phyloP scores from a whole-genome alignment of 2,113 vertebrate species.

The Etheostoma spectabile region DNA sequence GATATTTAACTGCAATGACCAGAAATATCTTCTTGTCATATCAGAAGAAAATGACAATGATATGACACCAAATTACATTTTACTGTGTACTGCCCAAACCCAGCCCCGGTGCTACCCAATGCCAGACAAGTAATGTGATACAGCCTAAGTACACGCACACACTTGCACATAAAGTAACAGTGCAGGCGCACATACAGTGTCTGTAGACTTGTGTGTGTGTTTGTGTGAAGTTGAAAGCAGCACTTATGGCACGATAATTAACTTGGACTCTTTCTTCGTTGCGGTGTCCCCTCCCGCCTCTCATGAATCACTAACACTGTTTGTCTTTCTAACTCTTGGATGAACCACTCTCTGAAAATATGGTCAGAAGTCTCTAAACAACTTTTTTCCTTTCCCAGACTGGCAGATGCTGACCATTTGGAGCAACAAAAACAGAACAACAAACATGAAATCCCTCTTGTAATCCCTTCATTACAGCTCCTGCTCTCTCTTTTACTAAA shows the following conservation, averaged over 20 bases:
- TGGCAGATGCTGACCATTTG: constrained; percentile 75
- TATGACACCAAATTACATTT: constrained; percentile 22
- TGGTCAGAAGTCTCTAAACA: constrained; percentile 72
- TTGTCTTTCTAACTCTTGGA: constrained; percentile 75
- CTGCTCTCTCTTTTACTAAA: neutral
- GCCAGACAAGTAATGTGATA: constrained; percentile 32
- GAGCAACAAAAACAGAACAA: constrained; percentile 67
- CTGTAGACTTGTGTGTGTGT: constrained; percentile 48
- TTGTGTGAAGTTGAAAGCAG: constrained; percentile 60
- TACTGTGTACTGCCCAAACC: constrained; percentile 35
- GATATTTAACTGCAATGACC: neutral
- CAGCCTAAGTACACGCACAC: constrained; percentile 12
- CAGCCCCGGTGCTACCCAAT: constrained; percentile 18
- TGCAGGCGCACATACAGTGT: constrained; percentile 14
- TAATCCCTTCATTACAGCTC: constrained; percentile 38
- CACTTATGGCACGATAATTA: constrained; percentile 72
- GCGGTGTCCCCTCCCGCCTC: constrained; percentile 56
- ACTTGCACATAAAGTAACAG: constrained; percentile 18
- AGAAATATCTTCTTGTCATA: constrained; percentile 1
- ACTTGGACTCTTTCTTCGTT: constrained; percentile 57
- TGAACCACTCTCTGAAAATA: constrained; percentile 70
- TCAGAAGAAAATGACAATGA: constrained; percentile 6
- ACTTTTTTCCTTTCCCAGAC: constrained; percentile 72
- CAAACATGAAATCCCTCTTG: constrained; percentile 54
- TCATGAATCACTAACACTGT: constrained; percentile 70